phyloP scores from a whole-genome alignment of 1,140 invertebrate species.

The Drosophila carrolli region DNA sequence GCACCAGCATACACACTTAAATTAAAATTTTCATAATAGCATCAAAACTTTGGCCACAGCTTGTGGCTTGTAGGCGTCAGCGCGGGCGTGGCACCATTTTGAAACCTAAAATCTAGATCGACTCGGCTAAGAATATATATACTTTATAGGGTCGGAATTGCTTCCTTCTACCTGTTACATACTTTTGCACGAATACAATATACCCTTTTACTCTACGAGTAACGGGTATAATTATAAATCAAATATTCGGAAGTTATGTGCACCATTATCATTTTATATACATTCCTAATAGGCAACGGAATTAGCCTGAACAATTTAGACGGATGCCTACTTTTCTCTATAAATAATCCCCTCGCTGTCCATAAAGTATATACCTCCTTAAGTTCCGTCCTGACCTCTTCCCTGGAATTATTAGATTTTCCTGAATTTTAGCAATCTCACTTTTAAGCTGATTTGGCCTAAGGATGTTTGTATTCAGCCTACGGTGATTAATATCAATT shows the following conservation, averaged over 20 bases:
- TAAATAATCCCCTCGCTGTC: not conserved
- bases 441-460: not conserved
- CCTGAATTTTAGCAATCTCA: not conserved
- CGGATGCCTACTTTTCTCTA: slow-evolving; percentile 2
- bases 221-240: slow-evolving; percentile 4
- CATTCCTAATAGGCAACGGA: not conserved
- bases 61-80: no score
- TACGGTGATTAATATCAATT: not conserved
- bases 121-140: no score
- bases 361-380: not conserved
- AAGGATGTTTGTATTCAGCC: no score
- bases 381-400: not conserved
- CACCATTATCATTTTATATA: not conserved
- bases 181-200: no score
- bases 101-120: no score
- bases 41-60: no score
- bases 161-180: no score
- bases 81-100: no score
- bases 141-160: no score
- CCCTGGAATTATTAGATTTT: not conserved
- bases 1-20: no score
- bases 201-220: no score
- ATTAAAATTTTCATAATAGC: no score
- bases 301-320: slow-evolving; percentile 4
- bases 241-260: slow-evolving; percentile 4